Conservation (phyloP, 53 echinoderm and acorn worm species). For the Astropecten irregularis region DNA sequence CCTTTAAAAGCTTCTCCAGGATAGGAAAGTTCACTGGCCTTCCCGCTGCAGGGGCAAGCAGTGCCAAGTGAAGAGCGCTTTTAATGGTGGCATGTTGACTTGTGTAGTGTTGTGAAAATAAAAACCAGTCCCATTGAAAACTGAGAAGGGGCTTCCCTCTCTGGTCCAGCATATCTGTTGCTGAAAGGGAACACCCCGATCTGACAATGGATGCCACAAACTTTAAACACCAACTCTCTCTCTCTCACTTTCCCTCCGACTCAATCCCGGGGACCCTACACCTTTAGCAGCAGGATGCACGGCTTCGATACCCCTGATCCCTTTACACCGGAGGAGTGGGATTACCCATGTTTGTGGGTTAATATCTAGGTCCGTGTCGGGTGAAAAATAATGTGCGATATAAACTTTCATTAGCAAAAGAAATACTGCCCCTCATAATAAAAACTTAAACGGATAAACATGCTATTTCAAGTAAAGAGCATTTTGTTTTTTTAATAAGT, state of each 20-base stretch:
- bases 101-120: conserved; percentile 65
- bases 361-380: background rate
- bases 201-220: conserved; percentile 32
- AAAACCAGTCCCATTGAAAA: conserved; percentile 65
- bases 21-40: background rate
- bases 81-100: conserved; percentile 37
- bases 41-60: too few species aligned
- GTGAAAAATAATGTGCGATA: background rate
- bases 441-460: too few species aligned
- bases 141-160: conserved; percentile 33
- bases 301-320: conserved; percentile 5
- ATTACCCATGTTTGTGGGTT: background rate
- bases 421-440: too few species aligned
- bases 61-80: too few species aligned
- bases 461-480: too few species aligned
- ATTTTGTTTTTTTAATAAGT: too few species aligned
- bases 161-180: conserved; percentile 4
- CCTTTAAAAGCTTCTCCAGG: background rate
- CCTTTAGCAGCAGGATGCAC: conserved; percentile 1
- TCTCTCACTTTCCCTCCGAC: background rate
- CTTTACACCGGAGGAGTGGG: background rate
- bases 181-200: conserved; percentile 27
- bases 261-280: background rate
- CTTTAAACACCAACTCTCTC: background rate
- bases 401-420: too few species aligned